Conservation (phyloP, 1,140 invertebrate genomes). For the Camponotus vicinus region DNA sequence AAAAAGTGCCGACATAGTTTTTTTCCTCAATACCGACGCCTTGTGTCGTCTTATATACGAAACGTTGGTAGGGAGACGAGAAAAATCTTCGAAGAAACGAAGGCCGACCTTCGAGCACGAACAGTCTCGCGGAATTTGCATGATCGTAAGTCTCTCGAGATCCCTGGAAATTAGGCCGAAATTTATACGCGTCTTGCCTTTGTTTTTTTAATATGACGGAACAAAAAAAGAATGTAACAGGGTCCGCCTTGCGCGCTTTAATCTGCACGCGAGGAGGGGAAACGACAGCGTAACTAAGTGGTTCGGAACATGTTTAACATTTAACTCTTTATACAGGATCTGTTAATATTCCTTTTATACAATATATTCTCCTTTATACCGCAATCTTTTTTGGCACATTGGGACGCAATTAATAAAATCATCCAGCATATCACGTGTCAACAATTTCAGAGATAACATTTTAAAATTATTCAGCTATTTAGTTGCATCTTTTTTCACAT, state of each 20-base stretch:
- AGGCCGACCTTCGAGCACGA: constrained; percentile 48
- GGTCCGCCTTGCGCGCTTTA: constrained; percentile 18
- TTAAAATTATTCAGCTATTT: background rate
- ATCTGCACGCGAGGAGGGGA: constrained; percentile 30
- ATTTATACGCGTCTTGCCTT: constrained; percentile 56
- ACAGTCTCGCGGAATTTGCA: constrained; percentile 46
- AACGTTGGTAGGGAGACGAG: background rate
- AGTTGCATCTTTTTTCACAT: background rate
- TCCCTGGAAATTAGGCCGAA: constrained; percentile 42
- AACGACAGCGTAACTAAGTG: constrained; percentile 42
- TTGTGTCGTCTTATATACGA: background rate
- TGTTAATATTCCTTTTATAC: background rate
- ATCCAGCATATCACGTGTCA: background rate
- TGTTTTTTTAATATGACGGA: constrained; percentile 36
- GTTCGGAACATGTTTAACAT: constrained; percentile 36
- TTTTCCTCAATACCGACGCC: background rate
- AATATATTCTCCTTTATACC: background rate
- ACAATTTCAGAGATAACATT: background rate
- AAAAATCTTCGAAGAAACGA: constrained; percentile 42
- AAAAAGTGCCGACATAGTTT: constrained; percentile 24
- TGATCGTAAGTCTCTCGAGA: constrained; percentile 48
- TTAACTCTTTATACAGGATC: constrained; percentile 31
- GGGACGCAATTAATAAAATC: background rate
- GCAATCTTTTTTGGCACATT: background rate
- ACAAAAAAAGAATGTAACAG: constrained; percentile 22